Conservation (phyloP, 2,113 vertebrate species). For the Clarias batrachus region DNA sequence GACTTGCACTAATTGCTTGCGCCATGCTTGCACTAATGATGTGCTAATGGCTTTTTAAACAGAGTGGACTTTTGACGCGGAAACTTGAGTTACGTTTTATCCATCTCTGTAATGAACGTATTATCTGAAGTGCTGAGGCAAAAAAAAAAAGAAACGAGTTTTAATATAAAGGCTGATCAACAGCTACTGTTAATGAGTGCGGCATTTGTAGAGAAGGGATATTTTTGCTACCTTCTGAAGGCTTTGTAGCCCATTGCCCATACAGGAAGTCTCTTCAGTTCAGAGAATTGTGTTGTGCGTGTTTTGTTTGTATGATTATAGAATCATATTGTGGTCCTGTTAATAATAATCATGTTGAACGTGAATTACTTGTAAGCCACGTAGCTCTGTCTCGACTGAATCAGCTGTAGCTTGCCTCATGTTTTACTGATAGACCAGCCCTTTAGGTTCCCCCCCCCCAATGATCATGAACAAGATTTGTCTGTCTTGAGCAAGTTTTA, state of each 20-base stretch:
- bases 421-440: not conserved
- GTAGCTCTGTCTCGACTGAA: not conserved
- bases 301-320: not conserved
- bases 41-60: slow-evolving; percentile 7
- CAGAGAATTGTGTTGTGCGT: not conserved
- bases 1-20: not conserved
- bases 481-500: not conserved
- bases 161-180: not conserved
- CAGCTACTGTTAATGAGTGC: not conserved
- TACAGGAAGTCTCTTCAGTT: not conserved
- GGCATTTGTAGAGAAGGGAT: not conserved
- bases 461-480: not conserved
- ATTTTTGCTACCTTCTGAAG: not conserved
- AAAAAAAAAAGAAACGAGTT: not conserved
- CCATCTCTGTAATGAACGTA: not conserved
- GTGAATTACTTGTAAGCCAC: not conserved
- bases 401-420: not conserved
- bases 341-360: not conserved
- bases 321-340: not conserved
- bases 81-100: not conserved
- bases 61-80: not conserved
- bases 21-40: slow-evolving; percentile 17
- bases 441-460: not conserved
- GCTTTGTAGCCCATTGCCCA: not conserved
- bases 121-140: not conserved